phyloP scores from a whole-genome alignment of 2,888 invertebrate species.

The Venusia cambrica region DNA sequence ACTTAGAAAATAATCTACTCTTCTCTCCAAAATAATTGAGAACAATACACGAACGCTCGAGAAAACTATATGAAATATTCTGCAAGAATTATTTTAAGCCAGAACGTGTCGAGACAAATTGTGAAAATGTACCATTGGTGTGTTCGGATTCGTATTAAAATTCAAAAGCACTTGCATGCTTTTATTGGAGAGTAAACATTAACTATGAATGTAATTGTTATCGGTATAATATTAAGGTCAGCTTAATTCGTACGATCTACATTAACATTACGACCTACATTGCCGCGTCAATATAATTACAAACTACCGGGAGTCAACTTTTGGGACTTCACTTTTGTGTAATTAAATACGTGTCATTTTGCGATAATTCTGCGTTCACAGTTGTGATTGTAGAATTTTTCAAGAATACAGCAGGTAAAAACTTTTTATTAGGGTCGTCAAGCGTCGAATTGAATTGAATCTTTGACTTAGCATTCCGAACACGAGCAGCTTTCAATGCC shows the following conservation, averaged over 20 bases:
- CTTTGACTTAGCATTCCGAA: neutral
- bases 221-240: constrained; percentile 3
- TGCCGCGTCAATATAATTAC: neutral
- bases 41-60: too few species aligned
- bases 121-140: neutral
- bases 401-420: neutral
- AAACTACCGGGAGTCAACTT: constrained; percentile 4
- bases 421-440: constrained; percentile 6
- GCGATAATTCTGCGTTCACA: constrained; percentile 1
- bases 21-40: too few species aligned
- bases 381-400: neutral
- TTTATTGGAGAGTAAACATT: constrained; percentile 20
- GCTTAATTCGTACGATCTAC: constrained; percentile 8
- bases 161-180: constrained; percentile 10
- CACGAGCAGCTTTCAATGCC: neutral
- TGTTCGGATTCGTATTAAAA: constrained; percentile 16
- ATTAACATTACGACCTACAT: constrained; percentile 4
- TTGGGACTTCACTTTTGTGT: neutral
- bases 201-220: constrained; percentile 8
- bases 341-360: constrained; percentile 13
- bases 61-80: too few species aligned
- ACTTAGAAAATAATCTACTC: too few species aligned
- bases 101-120: too few species aligned
- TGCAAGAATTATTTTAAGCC: too few species aligned
- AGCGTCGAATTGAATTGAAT: too few species aligned